Evolutionary conservation across 2,888 invertebrate species (phyloP).

Genomic region (Erannis defoliaria): DNA sequence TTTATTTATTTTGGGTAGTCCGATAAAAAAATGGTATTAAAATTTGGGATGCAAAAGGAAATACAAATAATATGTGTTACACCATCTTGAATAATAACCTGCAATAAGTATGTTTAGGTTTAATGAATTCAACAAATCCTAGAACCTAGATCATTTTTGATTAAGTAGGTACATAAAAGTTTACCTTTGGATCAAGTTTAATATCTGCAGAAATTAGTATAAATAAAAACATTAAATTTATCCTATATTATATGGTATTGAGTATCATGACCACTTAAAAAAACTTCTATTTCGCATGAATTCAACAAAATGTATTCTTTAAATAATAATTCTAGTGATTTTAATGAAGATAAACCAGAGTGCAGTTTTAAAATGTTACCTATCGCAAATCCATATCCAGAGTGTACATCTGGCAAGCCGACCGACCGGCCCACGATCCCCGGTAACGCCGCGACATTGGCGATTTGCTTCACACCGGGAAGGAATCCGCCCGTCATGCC

Average conservation of each 20-base stretch:
- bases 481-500: constrained; percentile 98
- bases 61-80: not conserved
- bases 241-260: too few relatives aligned
- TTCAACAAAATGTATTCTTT: not conserved
- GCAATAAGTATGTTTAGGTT: not conserved
- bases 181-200: not conserved
- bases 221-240: too few relatives aligned
- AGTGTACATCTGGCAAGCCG: constrained; percentile 98
- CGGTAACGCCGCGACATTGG: constrained; percentile 99
- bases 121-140: too few relatives aligned
- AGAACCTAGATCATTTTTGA: too few relatives aligned
- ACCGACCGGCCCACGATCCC: constrained; percentile 98
- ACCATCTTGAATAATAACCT: not conserved
- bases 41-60: constrained; percentile 1
- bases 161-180: too few relatives aligned
- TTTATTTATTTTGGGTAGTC: too few relatives aligned
- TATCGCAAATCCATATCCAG: constrained; percentile 99
- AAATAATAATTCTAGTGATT: not conserved
- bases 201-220: too few relatives aligned
- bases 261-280: too few relatives aligned
- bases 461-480: constrained; percentile 99
- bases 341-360: not conserved
- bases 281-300: too few relatives aligned
- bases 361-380: constrained; percentile 80
- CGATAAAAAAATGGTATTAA: not conserved